Percentiles rank a stretch among this genome's conserved stretches.
These are phyloP conservation scores for cattle (Bos taurus) DNA, from an alignment of 2,113 vertebrate genomes.

Conservation along the genomic window DNA sequence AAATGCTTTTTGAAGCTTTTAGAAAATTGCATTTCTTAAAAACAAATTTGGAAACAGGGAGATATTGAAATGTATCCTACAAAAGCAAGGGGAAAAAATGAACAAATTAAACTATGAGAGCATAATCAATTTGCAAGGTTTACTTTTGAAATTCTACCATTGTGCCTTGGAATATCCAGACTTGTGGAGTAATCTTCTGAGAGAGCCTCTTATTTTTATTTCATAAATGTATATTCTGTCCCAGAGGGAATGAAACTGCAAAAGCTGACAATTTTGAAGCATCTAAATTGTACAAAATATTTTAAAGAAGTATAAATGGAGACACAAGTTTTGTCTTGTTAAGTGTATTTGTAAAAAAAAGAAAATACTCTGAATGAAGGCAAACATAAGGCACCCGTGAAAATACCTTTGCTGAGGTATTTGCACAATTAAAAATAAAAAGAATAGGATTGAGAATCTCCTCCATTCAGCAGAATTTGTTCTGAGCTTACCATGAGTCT, in stretches of 20 bases:
- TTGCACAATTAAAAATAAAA: background rate
- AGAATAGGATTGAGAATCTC: background rate
- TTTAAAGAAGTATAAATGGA: background rate
- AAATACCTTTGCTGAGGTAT: background rate
- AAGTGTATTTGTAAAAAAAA: background rate
- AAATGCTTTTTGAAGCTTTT: background rate
- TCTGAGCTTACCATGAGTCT: background rate
- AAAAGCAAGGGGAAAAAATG: background rate
- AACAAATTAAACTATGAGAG: background rate
- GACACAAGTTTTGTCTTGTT: background rate
- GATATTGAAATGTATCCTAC: background rate
- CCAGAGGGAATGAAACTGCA: background rate
- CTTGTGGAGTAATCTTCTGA: background rate
- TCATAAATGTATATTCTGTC: background rate
- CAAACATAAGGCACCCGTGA: background rate
- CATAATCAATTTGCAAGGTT: background rate
- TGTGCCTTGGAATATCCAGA: background rate
- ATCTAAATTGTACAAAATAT: background rate
- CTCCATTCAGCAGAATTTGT: background rate
- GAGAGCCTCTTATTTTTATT: background rate
- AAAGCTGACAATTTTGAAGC: background rate
- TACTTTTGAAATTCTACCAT: constrained; percentile 4
- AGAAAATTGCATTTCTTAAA: background rate
- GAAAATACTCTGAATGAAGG: background rate
- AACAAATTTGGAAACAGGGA: background rate